These are phyloP conservation scores for Paracanthobrama guichenoti DNA, from an alignment of 2,113 vertebrate species.

Conservation along the genomic window DNA sequence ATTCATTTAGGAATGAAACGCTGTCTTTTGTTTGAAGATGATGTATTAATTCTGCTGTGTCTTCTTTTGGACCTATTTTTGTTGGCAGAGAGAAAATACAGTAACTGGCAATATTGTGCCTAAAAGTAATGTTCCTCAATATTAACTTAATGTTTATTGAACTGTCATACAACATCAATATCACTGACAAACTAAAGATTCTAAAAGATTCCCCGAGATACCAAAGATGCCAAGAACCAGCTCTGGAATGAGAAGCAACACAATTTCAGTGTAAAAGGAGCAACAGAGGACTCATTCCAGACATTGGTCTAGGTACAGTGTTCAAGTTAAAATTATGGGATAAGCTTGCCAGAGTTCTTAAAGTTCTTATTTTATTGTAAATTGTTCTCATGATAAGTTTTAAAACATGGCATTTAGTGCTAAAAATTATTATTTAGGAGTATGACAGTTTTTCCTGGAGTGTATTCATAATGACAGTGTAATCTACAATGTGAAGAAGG, in stretches of 20 bases:
- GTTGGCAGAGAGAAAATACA: neutral
- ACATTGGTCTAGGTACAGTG: neutral
- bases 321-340: neutral
- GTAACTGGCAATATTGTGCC: neutral
- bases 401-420: conserved; percentile 10
- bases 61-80: neutral
- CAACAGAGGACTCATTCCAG: neutral
- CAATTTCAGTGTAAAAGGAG: neutral
- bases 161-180: no score
- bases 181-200: neutral
- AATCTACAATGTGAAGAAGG: neutral
- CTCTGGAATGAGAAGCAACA: neutral
- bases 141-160: neutral
- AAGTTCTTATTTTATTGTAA: neutral
- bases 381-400: neutral
- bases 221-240: neutral
- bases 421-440: neutral
- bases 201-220: neutral
- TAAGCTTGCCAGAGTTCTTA: neutral
- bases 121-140: neutral
- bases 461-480: neutral
- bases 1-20: neutral
- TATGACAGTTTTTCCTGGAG: neutral
- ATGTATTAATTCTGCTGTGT: neutral
- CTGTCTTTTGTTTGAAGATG: neutral